Percentiles rank a stretch among this genome's conserved stretches.
Conservation (phyloP, 2,888 invertebrate species). For the Taphrorychus bicolor region DNA sequence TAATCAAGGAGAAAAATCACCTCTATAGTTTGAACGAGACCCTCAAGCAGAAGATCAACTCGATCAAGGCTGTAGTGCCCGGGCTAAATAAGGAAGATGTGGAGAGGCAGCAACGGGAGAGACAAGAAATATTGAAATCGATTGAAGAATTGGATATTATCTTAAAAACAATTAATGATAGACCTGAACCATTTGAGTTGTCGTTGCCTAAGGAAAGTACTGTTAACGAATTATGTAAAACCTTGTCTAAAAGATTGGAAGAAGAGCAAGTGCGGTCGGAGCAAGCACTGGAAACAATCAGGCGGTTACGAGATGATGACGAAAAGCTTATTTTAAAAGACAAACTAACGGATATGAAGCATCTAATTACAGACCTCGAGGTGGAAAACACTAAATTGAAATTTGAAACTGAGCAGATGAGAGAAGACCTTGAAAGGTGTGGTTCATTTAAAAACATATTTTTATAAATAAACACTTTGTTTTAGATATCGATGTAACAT, state of each 20-base stretch:
- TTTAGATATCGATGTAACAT: conserved; percentile 42
- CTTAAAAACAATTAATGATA: conserved; percentile 41
- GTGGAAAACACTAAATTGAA: conserved; percentile 47
- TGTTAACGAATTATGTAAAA: conserved; percentile 35
- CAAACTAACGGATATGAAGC: conserved; percentile 46
- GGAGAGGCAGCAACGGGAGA: conserved; percentile 39
- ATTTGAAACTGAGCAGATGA: conserved; percentile 44
- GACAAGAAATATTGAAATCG: conserved; percentile 43
- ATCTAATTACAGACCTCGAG: conserved; percentile 46
- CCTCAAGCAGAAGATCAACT: conserved; percentile 42
- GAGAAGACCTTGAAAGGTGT: conserved; percentile 43
- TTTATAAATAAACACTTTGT: conserved; percentile 12
- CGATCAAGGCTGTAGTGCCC: conserved; percentile 29
- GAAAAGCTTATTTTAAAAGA: conserved; percentile 46
- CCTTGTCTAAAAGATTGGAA: conserved; percentile 43
- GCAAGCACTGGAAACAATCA: conserved; percentile 43
- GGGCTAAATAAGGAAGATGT: conserved; percentile 27
- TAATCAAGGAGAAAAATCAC: conserved; percentile 43
- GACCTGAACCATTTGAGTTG: conserved; percentile 43
- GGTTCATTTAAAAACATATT: background rate
- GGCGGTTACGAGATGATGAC: conserved; percentile 46
- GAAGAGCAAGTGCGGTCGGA: conserved; percentile 44
- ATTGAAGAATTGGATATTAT: conserved; percentile 44
- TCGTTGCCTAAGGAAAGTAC: conserved; percentile 39
- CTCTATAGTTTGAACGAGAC: conserved; percentile 41